Percentiles rank a stretch among this genome's conserved stretches.
phyloP scores from a whole-genome alignment of 1,140 invertebrate species.

The Oedothorax gibbosus region DNA sequence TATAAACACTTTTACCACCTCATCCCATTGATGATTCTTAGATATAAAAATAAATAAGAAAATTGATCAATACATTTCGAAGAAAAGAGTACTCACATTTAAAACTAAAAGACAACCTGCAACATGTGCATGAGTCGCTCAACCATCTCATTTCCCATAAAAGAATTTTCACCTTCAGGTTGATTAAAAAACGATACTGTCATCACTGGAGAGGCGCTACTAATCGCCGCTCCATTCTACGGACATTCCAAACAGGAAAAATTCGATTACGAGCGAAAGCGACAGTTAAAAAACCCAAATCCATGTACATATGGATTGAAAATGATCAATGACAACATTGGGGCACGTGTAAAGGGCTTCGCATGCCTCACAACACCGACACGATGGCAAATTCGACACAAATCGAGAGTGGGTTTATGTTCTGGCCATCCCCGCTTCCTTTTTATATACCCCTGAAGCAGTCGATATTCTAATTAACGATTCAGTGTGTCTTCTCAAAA shows the following conservation, averaged over 20 bases:
- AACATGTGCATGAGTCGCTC: constrained; percentile 21
- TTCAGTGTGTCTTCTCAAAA: constrained; percentile 34
- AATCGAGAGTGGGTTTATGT: constrained; percentile 48
- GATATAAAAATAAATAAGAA: no score
- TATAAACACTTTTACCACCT: no score
- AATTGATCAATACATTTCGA: no score
- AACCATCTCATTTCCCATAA: background rate
- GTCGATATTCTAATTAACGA: constrained; percentile 60
- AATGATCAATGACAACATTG: constrained; percentile 57
- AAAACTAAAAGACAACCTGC: background rate
- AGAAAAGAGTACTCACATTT: no score
- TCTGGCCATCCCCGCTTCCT: constrained; percentile 43
- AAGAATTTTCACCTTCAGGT: constrained; percentile 28
- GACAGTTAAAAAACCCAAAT: constrained; percentile 41
- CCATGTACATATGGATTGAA: constrained; percentile 41
- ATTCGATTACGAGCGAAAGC: constrained; percentile 40
- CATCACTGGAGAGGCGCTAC: constrained; percentile 29
- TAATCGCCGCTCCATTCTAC: constrained; percentile 25
- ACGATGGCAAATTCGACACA: constrained; percentile 50
- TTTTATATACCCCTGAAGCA: constrained; percentile 49
- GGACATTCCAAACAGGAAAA: constrained; percentile 39
- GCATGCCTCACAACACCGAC: constrained; percentile 40
- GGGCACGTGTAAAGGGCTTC: constrained; percentile 49
- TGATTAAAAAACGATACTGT: constrained; percentile 60
- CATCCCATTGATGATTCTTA: no score